Percentiles rank a stretch among this genome's conserved stretches.
Evolutionary conservation across 2,113 vertebrate genomes (phyloP).

Genomic region (Capricornis sumatraensis): DNA sequence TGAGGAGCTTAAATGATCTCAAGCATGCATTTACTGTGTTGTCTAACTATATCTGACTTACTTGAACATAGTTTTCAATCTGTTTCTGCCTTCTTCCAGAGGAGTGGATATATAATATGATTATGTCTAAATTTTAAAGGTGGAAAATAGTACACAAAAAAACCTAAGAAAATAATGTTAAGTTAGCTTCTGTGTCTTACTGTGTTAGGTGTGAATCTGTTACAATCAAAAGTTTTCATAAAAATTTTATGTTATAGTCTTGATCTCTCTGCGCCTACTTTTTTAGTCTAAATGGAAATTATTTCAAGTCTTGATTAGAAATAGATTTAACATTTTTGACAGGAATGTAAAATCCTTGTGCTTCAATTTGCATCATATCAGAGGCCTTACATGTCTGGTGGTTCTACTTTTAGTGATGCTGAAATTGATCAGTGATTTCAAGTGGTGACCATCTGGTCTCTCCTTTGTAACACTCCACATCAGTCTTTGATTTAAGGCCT

Average conservation of each 20-base stretch:
- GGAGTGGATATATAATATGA: not conserved
- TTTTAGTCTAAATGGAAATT: not conserved
- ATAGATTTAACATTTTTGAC: not conserved
- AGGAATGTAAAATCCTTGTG: not conserved
- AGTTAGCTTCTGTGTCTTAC: not conserved
- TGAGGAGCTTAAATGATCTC: rapidly evolving
- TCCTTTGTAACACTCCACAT: not conserved
- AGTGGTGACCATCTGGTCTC: not conserved
- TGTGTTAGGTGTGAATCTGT: not conserved
- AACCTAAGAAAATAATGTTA: not conserved
- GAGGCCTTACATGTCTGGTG: not conserved
- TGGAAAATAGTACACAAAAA: not conserved
- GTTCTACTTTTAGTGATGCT: not conserved
- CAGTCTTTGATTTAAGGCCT: not conserved
- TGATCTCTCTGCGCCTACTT: not conserved
- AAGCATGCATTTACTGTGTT: not conserved
- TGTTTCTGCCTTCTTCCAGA: not conserved
- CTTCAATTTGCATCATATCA: not conserved
- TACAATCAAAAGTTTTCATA: not conserved
- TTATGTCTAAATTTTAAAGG: not conserved
- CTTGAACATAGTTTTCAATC: not conserved
- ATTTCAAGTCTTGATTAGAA: not conserved
- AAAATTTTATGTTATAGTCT: not conserved
- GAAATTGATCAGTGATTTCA: not conserved
- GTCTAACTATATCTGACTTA: not conserved